These are phyloP conservation scores for Sorex araneus DNA, from an alignment of 2,113 vertebrate genomes.

Conservation along the genomic window DNA sequence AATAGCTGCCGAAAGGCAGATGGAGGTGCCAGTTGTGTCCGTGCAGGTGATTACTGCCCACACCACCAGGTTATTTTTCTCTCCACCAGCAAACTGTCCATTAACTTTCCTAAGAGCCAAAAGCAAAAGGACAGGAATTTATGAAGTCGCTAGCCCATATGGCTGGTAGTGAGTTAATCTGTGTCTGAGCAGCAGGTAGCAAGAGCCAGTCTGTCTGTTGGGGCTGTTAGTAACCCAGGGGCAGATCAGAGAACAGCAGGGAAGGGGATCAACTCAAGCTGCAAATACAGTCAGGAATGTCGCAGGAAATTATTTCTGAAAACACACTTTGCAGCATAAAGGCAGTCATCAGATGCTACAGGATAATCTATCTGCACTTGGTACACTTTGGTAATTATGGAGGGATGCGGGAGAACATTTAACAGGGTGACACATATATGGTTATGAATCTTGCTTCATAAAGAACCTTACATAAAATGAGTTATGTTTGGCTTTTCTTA, in stretches of 20 bases:
- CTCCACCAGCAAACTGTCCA: constrained; percentile 85
- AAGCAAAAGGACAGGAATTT: constrained; percentile 91
- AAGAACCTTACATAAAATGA: not conserved
- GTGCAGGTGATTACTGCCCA: constrained; percentile 85
- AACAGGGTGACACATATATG: not conserved
- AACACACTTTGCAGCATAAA: constrained; percentile 88
- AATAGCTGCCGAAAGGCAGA: constrained; percentile 85
- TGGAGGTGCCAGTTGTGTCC: constrained; percentile 86
- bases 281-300: constrained; percentile 93
- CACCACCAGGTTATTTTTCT: constrained; percentile 86
- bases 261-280: constrained; percentile 89
- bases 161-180: constrained; percentile 91
- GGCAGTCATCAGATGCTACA: constrained; percentile 83
- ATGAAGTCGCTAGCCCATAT: constrained; percentile 90
- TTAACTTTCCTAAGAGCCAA: constrained; percentile 86
- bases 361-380: constrained; percentile 67
- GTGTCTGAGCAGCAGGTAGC: constrained; percentile 89
- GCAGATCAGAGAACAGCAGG: constrained; percentile 92
- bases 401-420: constrained; percentile 18
- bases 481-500: constrained; percentile 4
- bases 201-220: constrained; percentile 91
- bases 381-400: constrained; percentile 27
- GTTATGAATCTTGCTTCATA: not conserved
- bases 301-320: constrained; percentile 92
- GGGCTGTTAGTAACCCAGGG: constrained; percentile 90